These are phyloP conservation scores for Pipa parva DNA, from an alignment of 2,113 vertebrate species.

Conservation along the genomic window DNA sequence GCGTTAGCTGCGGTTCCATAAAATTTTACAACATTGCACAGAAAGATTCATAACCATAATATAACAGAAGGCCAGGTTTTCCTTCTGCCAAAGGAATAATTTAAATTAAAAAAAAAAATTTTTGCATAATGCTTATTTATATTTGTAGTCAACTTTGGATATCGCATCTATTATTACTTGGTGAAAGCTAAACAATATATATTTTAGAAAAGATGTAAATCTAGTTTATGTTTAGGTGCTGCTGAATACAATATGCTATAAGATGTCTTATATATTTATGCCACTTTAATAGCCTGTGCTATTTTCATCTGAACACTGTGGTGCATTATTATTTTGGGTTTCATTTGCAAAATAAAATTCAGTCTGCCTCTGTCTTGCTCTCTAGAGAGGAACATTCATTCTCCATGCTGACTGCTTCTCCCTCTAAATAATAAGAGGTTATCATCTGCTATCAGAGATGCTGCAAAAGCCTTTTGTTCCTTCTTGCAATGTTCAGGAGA, in stretches of 20 bases:
- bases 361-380: constrained; percentile 4
- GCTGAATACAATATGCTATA: constrained; percentile 59
- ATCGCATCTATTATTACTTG: constrained; percentile 53
- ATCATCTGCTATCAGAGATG: background rate
- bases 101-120: constrained; percentile 57
- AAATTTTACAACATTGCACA: constrained; percentile 51
- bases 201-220: constrained; percentile 62
- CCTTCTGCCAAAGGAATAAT: constrained; percentile 51
- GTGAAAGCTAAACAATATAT: constrained; percentile 46
- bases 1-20: constrained; percentile 52
- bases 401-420: background rate
- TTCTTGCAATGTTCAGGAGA: background rate
- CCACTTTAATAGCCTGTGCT: constrained; percentile 25
- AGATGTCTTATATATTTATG: constrained; percentile 65
- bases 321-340: constrained; percentile 3
- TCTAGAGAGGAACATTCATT: constrained; percentile 12
- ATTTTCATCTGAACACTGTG: background rate
- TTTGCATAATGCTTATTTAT: constrained; percentile 63
- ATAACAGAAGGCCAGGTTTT: constrained; percentile 53
- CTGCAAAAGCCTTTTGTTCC: background rate
- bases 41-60: constrained; percentile 53
- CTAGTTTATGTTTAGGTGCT: constrained; percentile 56
- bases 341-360: constrained; percentile 10
- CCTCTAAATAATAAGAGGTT: background rate
- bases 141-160: constrained; percentile 49